Percentiles rank a stretch among this genome's conserved stretches.
Conservation (phyloP, 2,797 vertebrate species). For the Betta splendens region DNA sequence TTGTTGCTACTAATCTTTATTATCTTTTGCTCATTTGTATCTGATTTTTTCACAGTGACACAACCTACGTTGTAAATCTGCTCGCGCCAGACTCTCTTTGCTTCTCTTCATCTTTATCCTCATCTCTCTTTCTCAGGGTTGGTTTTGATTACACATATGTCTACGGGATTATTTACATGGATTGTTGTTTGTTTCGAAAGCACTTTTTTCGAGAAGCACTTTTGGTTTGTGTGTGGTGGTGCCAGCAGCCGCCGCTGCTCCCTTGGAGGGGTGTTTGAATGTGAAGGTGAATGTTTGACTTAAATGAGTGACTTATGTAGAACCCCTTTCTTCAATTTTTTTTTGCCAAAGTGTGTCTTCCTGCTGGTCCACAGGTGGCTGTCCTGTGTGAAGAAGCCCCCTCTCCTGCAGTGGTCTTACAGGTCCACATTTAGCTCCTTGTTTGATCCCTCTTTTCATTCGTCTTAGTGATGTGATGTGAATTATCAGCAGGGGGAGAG, state of each 20-base stretch:
- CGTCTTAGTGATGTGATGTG: slow-evolving; percentile 11
- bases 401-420: slow-evolving; percentile 37
- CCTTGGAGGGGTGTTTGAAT: too few species aligned
- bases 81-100: slow-evolving; percentile 35
- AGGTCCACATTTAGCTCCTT: slow-evolving; percentile 29
- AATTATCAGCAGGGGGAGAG: slow-evolving; percentile 25
- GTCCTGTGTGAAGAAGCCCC: slow-evolving; percentile 60
- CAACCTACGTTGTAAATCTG: slow-evolving; percentile 20
- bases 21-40: too few species aligned
- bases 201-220: slow-evolving; percentile 70
- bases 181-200: slow-evolving; percentile 67
- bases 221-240: slow-evolving; percentile 51
- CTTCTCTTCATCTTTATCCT: slow-evolving; percentile 54
- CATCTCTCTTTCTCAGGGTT: slow-evolving; percentile 70
- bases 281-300: slow-evolving; percentile 55
- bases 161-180: slow-evolving; percentile 42
- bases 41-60: too few species aligned
- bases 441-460: slow-evolving; percentile 28
- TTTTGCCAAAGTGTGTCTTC: slow-evolving; percentile 78
- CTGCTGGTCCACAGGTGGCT: slow-evolving; percentile 55
- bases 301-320: slow-evolving; percentile 60
- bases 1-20: neutral
- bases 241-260: slow-evolving; percentile 24
- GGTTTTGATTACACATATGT: slow-evolving; percentile 53
- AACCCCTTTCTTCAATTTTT: slow-evolving; percentile 63